These are phyloP conservation scores for Leucoma salicis DNA, from an alignment of 2,888 invertebrate species.

Conservation along the genomic window DNA sequence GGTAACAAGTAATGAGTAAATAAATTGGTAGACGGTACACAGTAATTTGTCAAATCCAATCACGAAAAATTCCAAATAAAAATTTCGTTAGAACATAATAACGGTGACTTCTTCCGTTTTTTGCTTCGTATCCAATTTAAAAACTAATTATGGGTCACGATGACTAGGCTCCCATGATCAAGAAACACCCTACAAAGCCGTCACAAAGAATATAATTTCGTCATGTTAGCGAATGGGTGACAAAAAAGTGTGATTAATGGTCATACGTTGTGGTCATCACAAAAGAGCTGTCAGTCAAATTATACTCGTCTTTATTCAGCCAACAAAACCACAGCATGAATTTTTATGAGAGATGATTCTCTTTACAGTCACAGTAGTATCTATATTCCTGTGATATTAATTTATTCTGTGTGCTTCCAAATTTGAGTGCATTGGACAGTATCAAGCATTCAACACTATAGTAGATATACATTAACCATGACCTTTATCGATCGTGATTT, in stretches of 20 bases:
- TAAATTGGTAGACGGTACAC: constrained; percentile 53
- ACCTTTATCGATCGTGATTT: constrained; percentile 72
- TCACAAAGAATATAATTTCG: constrained; percentile 73
- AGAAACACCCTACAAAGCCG: constrained; percentile 63
- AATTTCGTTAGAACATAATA: constrained; percentile 68
- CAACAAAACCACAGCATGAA: constrained; percentile 36
- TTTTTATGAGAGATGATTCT: constrained; percentile 7
- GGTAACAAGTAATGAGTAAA: constrained; percentile 53
- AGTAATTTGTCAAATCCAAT: constrained; percentile 78
- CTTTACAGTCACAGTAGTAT: constrained; percentile 1
- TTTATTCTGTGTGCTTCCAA: constrained; percentile 24
- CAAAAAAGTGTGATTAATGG: constrained; percentile 79
- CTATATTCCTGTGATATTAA: constrained; percentile 6
- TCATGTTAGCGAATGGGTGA: constrained; percentile 73
- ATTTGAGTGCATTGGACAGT: constrained; percentile 39
- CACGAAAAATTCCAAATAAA: constrained; percentile 59
- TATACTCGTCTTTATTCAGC: constrained; percentile 46
- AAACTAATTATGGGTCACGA: constrained; percentile 76
- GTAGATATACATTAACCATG: constrained; percentile 61
- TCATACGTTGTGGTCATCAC: constrained; percentile 51
- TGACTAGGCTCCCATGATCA: constrained; percentile 70
- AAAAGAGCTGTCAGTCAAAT: constrained; percentile 63
- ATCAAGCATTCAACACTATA: constrained; percentile 49
- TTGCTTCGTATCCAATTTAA: constrained; percentile 74
- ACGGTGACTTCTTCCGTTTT: constrained; percentile 70